A percentile compares a stretch with the other conserved stretches of the same genome.
Conservation (phyloP, 2,797 vertebrate species). For the Hydrolagus colliei region DNA sequence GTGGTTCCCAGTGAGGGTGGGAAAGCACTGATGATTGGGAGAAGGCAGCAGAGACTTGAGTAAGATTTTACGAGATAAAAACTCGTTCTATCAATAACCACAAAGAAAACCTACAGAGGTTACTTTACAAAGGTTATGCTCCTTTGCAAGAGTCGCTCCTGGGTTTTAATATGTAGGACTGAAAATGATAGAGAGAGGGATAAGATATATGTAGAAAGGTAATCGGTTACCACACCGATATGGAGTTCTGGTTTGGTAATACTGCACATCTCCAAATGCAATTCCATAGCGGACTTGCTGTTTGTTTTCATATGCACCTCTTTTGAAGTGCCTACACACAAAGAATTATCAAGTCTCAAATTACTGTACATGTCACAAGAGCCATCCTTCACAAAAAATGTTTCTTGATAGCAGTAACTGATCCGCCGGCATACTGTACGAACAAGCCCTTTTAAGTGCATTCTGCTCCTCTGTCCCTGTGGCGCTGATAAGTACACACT, state of each 20-base stretch:
- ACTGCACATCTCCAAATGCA: not conserved
- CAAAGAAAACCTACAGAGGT: not conserved
- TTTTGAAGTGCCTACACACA: constrained; percentile 20
- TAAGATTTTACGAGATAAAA: not conserved
- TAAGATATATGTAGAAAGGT: too few species aligned
- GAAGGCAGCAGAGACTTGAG: too few species aligned
- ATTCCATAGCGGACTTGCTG: not conserved
- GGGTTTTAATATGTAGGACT: too few species aligned
- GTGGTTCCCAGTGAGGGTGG: not conserved
- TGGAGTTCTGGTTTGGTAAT: not conserved
- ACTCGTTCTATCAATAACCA: not conserved
- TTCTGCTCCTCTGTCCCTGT: constrained; percentile 41
- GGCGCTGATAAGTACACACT: constrained; percentile 33
- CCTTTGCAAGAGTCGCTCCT: too few species aligned
- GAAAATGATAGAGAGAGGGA: not conserved
- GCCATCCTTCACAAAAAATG: constrained; percentile 47
- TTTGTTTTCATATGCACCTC: constrained; percentile 18
- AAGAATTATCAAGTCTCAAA: constrained; percentile 41
- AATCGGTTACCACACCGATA: constrained; percentile 2
- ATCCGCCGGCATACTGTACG: constrained; percentile 41
- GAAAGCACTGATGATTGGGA: not conserved
- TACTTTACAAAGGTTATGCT: not conserved
- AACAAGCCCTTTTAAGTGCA: constrained; percentile 39
- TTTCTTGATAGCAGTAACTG: constrained; percentile 48
- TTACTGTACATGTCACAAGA: constrained; percentile 49